Evolutionary conservation across 2,113 vertebrate species (phyloP).

Genomic region (Macrotus californicus): DNA sequence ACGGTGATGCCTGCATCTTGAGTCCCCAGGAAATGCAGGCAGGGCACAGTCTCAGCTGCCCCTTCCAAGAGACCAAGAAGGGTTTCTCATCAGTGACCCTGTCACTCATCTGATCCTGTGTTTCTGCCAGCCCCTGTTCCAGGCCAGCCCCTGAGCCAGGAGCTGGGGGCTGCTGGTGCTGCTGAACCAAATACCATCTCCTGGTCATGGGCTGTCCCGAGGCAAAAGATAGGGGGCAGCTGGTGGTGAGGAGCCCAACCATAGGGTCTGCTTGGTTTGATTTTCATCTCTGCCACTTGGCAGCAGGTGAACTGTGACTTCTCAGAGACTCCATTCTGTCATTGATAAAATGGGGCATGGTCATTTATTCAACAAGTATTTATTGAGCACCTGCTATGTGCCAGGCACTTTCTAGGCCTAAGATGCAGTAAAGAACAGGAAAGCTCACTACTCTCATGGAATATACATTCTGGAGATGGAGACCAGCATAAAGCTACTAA

Average conservation of each 20-base stretch:
- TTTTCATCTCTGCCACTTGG: not conserved
- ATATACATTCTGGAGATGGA: not conserved
- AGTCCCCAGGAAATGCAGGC: not conserved
- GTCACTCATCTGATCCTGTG: not conserved
- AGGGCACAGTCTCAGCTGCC: not conserved
- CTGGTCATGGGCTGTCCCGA: fast-evolving
- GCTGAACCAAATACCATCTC: not conserved
- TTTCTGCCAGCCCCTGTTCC: not conserved
- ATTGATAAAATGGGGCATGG: not conserved
- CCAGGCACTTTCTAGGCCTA: not conserved
- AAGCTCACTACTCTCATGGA: not conserved
- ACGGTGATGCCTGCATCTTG: not conserved
- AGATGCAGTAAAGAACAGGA: not conserved
- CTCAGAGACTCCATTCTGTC: not conserved
- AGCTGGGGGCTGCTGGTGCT: not conserved
- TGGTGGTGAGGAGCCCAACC: not conserved
- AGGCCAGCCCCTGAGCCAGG: not conserved
- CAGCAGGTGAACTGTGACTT: not conserved
- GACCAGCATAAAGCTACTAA: not conserved
- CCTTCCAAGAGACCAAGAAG: not conserved
- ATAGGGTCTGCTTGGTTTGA: fast-evolving
- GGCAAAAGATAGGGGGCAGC: not conserved
- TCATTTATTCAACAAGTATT: not conserved
- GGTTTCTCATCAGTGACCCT: not conserved
- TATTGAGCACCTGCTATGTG: not conserved